Conservation (phyloP, 2,113 vertebrate species). For the Arvicanthis niloticus region DNA sequence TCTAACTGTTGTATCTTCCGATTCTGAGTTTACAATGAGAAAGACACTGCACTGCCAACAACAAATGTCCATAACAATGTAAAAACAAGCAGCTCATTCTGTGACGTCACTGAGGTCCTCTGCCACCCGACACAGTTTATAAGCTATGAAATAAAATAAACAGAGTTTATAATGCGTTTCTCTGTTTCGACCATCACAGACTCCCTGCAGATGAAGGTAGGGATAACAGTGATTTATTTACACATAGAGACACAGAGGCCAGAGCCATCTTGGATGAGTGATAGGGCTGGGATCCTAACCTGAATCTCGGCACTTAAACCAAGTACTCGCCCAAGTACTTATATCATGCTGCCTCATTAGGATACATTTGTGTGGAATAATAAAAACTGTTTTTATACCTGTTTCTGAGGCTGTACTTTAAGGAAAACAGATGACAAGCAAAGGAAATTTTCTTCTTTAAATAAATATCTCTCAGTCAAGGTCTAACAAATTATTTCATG, state of each 20-base stretch:
- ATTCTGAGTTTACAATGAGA: conserved; percentile 53
- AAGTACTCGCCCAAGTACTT: neutral
- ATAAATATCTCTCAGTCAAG: neutral
- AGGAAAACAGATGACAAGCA: neutral
- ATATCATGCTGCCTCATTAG: neutral
- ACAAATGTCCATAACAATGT: conserved; percentile 57
- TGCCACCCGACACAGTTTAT: neutral
- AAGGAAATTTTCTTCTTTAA: conserved; percentile 38
- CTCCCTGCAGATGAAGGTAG: neutral
- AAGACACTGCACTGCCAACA: conserved; percentile 44
- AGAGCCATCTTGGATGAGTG: neutral
- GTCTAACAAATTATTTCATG: conserved; percentile 3
- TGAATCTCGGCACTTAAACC: neutral
- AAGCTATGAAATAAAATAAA: neutral
- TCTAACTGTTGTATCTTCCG: neutral
- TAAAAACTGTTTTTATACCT: conserved; percentile 20
- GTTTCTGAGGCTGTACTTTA: neutral
- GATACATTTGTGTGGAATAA: neutral
- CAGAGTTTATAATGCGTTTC: neutral
- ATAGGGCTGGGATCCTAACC: neutral
- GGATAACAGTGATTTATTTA: neutral
- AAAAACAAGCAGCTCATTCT: neutral
- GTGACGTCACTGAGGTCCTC: neutral
- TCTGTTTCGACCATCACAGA: neutral
- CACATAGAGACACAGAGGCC: neutral